Base-by-base conservation (phyloP, 2,888 invertebrate species). In the Deilephila porcellus region DNA sequence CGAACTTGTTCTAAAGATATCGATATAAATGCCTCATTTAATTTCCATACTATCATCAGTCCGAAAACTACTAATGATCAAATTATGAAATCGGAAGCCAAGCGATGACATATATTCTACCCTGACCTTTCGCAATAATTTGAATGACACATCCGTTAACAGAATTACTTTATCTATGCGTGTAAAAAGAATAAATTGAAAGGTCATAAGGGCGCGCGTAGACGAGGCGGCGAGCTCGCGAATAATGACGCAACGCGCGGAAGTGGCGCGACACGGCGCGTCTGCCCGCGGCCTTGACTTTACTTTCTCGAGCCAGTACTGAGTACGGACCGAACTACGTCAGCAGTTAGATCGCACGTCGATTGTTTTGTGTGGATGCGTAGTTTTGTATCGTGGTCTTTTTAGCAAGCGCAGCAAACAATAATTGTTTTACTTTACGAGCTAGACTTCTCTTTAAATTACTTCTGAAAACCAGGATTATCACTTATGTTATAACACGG, bases 201-300 rank as follows among this genome's bases (percentile, higher is more conserved):
- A 67, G 45, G 52, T 67, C 25, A 25, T 67, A 67, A 67, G 45
- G 37, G 45, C n/a, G 20, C 7, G 11, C 2, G 45, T 20, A 45
- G 8, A 45, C 45, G 25, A 52, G 25, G 20, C 20, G 25, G 20
- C 25, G 25, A 14, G 20, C n/a, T 45, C 29, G 60, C 60, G 20
- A 17, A 5, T 11, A 20, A 56, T 67, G 56, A 37, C 59, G 59
- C 25, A 67, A 59, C 34, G 72, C 45, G 29, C 67, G 34, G 67
- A 73, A 59, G 72, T 67, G 63, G 1, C 45, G 17, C 56, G 20
- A 62, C 52, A 29, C 52, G 62, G 71, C 52, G 72, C 72, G 59
- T 59, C 72, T 56, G 63, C 59, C 45, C 64, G 59, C 73, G 70
- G 71, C 71, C 71, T 70, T 73, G 73, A 73, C 73, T 53, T 63